A percentile compares a stretch with the other conserved stretches of the same genome.
phyloP scores from a whole-genome alignment of 2,113 vertebrate species.

The Sturnira hondurensis region DNA sequence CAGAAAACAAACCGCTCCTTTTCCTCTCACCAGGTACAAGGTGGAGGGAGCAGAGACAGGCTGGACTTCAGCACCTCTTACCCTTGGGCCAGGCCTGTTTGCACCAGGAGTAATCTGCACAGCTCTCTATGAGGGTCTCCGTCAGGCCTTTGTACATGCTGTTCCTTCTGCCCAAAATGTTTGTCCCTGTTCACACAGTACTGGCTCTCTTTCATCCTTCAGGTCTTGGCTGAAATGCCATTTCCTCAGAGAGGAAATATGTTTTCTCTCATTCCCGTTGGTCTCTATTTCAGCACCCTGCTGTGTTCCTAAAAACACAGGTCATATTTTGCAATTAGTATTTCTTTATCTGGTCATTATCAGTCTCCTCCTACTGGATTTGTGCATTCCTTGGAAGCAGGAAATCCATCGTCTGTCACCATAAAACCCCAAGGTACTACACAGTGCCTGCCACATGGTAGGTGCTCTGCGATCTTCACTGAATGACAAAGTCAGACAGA shows the following conservation, averaged over 20 bases:
- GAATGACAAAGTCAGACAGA: background rate
- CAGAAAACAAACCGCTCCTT: background rate
- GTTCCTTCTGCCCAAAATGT: background rate
- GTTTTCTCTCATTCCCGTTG: background rate
- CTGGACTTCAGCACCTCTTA: background rate
- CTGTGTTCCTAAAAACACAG: background rate
- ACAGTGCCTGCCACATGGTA: background rate
- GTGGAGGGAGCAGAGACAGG: background rate
- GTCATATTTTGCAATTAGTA: background rate
- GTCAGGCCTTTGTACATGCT: background rate
- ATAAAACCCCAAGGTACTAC: background rate
- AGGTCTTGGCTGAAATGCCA: background rate
- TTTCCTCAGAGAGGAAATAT: background rate
- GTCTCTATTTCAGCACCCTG: background rate
- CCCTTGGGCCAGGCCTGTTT: background rate
- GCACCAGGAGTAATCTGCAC: background rate
- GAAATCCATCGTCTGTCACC: background rate
- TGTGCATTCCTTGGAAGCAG: background rate
- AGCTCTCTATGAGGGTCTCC: background rate
- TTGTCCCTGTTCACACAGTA: background rate
- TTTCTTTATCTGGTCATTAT: background rate
- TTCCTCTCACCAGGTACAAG: background rate
- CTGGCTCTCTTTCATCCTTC: background rate
- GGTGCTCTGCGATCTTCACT: background rate
- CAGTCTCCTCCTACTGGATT: background rate